phyloP scores from a whole-genome alignment of 2,797 vertebrate species.

The Periparus ater region DNA sequence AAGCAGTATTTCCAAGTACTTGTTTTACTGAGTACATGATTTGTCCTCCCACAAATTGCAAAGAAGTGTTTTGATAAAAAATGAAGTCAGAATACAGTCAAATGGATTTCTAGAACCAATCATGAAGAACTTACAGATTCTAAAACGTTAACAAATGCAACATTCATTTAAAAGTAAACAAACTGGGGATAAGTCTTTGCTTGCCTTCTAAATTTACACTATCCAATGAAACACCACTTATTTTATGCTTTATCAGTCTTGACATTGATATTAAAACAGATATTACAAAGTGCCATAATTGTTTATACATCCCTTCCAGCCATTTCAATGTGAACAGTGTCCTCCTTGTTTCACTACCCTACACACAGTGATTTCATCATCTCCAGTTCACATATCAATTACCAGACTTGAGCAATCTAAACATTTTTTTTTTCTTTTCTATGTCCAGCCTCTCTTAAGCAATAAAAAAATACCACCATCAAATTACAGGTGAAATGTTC shows the following conservation, averaged over 20 bases:
- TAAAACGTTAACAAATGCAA: neutral
- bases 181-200: neutral
- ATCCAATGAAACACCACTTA: neutral
- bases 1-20: neutral
- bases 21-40: neutral
- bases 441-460: neutral
- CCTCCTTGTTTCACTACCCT: conserved; percentile 11
- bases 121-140: neutral
- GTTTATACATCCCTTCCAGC: conserved; percentile 34
- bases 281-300: conserved; percentile 6
- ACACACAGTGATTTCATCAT: conserved; percentile 8
- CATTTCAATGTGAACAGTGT: conserved; percentile 9
- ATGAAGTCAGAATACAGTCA: neutral
- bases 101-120: neutral
- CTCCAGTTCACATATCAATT: conserved; percentile 22
- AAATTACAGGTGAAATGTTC: conserved; percentile 14
- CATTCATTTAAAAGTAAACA: conserved; percentile 11
- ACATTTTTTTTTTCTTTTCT: neutral
- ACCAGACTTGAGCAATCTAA: conserved; percentile 10
- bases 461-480: conserved; percentile 1
- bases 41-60: neutral
- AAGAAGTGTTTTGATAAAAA: neutral
- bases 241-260: conserved; percentile 23
- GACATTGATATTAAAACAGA: conserved; percentile 26
- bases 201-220: neutral